phyloP scores from a whole-genome alignment of 2,113 vertebrate genomes.

The Callithrix jacchus region DNA sequence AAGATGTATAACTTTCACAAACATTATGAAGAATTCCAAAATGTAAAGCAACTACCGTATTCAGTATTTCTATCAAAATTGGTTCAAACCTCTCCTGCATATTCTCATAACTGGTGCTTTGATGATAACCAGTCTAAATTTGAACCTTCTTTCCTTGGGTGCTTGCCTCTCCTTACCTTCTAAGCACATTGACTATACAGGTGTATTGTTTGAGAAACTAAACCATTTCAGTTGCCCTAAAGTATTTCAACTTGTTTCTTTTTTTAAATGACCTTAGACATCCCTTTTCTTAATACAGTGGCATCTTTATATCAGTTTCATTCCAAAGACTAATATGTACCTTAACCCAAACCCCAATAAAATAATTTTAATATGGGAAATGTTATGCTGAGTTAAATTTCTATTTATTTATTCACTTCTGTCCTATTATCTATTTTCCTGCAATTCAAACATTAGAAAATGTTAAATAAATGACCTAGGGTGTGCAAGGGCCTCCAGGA shows the following conservation, averaged over 20 bases:
- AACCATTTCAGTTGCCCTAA: neutral
- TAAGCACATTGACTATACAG: neutral
- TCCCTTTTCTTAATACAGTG: neutral
- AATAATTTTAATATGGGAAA: neutral
- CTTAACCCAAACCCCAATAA: neutral
- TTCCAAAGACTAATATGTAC: neutral
- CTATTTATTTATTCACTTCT: neutral
- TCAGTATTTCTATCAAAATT: neutral
- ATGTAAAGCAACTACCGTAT: neutral
- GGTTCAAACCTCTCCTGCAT: neutral
- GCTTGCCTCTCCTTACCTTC: neutral
- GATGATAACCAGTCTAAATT: neutral
- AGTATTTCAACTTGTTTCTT: neutral
- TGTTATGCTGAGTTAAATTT: neutral
- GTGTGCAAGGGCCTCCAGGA: neutral
- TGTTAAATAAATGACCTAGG: neutral
- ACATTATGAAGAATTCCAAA: neutral
- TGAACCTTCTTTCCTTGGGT: neutral
- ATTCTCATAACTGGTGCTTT: neutral
- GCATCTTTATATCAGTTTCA: neutral
- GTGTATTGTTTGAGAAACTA: neutral
- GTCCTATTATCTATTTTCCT: neutral
- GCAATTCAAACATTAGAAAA: neutral
- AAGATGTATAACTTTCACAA: neutral
- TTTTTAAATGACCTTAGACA: neutral